phyloP scores from a whole-genome alignment of 64 coral and sea anemone species.

The Pocillopora damicornis region DNA sequence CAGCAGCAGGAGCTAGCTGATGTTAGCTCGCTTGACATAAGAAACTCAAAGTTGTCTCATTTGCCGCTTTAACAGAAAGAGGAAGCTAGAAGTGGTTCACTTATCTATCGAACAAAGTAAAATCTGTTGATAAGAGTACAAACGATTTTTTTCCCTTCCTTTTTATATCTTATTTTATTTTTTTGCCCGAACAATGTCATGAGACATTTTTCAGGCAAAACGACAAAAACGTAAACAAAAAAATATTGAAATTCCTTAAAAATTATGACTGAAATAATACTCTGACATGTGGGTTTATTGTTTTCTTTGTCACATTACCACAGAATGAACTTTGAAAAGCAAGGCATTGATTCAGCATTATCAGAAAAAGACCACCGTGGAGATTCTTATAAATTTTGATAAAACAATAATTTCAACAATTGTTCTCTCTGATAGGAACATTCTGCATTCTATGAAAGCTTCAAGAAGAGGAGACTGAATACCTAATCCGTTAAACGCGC shows the following conservation, averaged over 20 bases:
- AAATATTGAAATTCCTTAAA: neutral
- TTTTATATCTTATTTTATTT: neutral
- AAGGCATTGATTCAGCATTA: neutral
- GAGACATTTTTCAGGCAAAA: neutral
- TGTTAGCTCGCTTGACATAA: neutral
- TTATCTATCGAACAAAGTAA: neutral
- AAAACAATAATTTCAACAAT: no score
- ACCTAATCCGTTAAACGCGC: no score
- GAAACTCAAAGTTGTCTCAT: neutral
- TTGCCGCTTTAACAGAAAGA: neutral
- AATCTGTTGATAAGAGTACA: neutral
- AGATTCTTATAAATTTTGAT: no score
- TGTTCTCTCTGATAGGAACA: no score
- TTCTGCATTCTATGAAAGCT: no score
- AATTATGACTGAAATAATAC: neutral
- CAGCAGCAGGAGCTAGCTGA: neutral
- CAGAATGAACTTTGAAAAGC: neutral
- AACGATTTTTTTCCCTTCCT: no score
- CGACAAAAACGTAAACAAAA: neutral
- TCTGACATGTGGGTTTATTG: neutral
- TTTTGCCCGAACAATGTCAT: neutral
- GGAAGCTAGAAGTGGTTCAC: neutral
- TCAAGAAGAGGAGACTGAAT: no score
- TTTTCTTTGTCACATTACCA: neutral
- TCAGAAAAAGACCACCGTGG: neutral